Percentiles rank a stretch among this genome's conserved stretches.
These are phyloP conservation scores for Tuberolachnus salignus DNA, from an alignment of 2,888 invertebrate genomes.

Conservation along the genomic window DNA sequence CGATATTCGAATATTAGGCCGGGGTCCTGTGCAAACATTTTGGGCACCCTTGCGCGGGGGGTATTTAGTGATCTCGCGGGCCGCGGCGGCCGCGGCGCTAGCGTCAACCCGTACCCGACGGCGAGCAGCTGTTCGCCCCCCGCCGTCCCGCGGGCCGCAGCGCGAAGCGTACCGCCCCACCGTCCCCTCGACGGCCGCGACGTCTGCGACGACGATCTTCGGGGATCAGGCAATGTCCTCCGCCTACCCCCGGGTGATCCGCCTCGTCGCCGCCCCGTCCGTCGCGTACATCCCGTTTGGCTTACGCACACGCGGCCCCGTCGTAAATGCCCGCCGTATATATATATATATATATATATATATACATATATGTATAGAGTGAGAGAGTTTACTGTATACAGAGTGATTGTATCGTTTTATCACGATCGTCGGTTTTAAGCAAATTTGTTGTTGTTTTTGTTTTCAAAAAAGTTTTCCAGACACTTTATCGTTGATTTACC, in stretches of 20 bases:
- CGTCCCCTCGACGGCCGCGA: not conserved
- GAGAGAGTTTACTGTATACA: no score
- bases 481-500: no score
- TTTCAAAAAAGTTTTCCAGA: no score
- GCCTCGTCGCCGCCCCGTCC: not conserved
- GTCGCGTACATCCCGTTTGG: not conserved
- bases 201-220: not conserved
- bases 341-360: no score
- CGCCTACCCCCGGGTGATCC: not conserved
- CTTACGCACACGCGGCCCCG: not conserved
- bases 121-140: slow-evolving; percentile 11
- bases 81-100: slow-evolving; percentile 2
- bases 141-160: not conserved
- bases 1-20: not conserved
- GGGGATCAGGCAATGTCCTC: not conserved
- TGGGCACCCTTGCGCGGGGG: not conserved
- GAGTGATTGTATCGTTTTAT: not conserved
- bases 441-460: no score
- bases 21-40: not conserved
- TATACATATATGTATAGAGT: not conserved
- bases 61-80: not conserved
- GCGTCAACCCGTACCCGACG: slow-evolving; percentile 1
- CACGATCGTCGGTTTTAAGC: no score
- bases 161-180: no score
- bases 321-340: no score